phyloP scores from a whole-genome alignment of 2,797 vertebrate genomes.

The Pteronotus mesoamericanus region DNA sequence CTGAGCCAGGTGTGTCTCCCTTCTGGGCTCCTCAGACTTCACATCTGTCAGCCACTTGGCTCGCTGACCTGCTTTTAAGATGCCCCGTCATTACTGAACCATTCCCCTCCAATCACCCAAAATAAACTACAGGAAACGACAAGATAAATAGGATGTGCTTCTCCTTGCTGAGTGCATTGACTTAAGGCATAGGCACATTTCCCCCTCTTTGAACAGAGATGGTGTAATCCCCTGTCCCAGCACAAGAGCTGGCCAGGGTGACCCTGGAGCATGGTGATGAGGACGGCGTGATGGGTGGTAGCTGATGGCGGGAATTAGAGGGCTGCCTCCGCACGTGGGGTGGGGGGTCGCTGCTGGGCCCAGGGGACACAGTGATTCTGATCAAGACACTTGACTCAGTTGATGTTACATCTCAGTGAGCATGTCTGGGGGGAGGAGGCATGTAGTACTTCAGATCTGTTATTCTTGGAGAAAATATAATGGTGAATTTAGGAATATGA shows the following conservation, averaged over 20 bases:
- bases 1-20: conserved; percentile 38
- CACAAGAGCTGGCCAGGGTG: conserved; percentile 89
- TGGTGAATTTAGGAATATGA: not conserved
- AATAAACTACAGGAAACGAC: conserved; percentile 81
- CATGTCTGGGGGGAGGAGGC: not conserved
- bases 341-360: not conserved
- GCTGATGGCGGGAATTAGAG: conserved; percentile 66
- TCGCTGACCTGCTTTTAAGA: conserved; percentile 55
- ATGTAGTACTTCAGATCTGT: not conserved
- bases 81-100: not conserved
- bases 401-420: not conserved
- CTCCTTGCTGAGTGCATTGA: conserved; percentile 98
- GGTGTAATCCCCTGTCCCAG: conserved; percentile 88
- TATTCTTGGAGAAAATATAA: not conserved
- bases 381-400: not conserved
- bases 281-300: conserved; percentile 72
- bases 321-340: not conserved
- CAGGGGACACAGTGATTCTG: not conserved
- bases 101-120: conserved; percentile 71
- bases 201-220: conserved; percentile 94
- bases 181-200: conserved; percentile 98
- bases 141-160: conserved; percentile 94
- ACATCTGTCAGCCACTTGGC: conserved; percentile 56
- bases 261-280: conserved; percentile 82
- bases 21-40: conserved; percentile 59